Conservation (phyloP, 2,888 invertebrate species). For the Acanthosepion pharaonis region DNA sequence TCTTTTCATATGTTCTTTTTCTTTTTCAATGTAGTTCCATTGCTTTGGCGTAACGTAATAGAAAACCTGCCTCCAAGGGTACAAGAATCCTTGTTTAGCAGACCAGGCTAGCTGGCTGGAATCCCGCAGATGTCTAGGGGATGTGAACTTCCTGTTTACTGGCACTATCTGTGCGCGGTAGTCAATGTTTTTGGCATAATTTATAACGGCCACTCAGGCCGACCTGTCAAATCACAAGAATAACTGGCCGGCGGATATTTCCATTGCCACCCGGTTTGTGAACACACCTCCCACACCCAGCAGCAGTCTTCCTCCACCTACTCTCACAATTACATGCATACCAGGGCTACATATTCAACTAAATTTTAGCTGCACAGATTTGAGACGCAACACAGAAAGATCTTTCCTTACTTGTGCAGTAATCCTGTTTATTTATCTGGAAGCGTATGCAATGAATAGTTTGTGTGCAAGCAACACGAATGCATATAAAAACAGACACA, state of each 20-base stretch:
- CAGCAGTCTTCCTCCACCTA: not conserved
- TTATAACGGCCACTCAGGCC: not conserved
- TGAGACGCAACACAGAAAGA: not conserved
- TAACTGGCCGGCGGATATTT: constrained; percentile 22
- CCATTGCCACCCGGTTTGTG: constrained; percentile 13
- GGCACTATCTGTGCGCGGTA: not conserved
- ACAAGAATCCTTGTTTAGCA: not conserved
- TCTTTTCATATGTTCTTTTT: not conserved
- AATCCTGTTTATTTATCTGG: not conserved
- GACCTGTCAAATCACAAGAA: constrained; percentile 21
- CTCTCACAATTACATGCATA: not conserved
- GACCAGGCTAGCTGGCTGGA: not conserved
- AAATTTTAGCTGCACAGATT: not conserved
- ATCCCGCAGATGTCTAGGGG: constrained; percentile 20
- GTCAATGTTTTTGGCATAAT: not conserved
- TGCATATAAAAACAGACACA: not conserved
- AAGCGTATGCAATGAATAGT: not conserved
- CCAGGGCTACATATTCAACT: not conserved
- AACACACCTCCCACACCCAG: not conserved
- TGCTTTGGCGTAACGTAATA: not conserved
- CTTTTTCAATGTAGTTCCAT: not conserved
- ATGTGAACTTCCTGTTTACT: not conserved
- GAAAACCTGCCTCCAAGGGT: constrained; percentile 35
- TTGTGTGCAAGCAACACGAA: not conserved
- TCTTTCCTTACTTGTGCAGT: not conserved